These are phyloP conservation scores for Macrotis lagotis DNA, from an alignment of 2,113 vertebrate genomes.

Conservation along the genomic window DNA sequence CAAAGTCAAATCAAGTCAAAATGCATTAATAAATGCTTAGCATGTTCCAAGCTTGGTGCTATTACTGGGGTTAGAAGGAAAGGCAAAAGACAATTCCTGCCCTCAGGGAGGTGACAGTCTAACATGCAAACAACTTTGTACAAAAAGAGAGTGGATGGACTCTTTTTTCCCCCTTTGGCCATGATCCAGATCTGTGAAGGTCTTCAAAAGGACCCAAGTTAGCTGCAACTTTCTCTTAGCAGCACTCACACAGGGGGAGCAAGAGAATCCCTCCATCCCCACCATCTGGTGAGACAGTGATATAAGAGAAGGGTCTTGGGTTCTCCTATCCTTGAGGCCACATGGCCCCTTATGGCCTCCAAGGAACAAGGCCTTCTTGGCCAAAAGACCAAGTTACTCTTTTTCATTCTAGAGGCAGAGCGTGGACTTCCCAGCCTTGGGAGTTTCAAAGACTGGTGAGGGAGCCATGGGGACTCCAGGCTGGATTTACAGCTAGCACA, in stretches of 20 bases:
- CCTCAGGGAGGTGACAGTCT: not conserved
- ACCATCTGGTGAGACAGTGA: not conserved
- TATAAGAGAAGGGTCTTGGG: not conserved
- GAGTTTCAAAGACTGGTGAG: not conserved
- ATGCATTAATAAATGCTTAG: too few species aligned
- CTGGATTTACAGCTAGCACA: not conserved
- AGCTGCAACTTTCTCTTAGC: not conserved
- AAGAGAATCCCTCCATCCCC: not conserved
- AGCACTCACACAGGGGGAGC: not conserved
- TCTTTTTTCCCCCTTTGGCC: too few species aligned
- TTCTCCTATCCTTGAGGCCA: not conserved
- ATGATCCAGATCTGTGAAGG: too few species aligned
- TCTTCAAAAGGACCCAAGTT: not conserved
- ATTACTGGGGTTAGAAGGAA: not conserved
- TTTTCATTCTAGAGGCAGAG: not conserved
- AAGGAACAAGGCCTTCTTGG: not conserved
- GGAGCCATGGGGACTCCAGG: not conserved
- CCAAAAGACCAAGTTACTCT: not conserved
- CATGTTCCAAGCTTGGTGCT: not conserved
- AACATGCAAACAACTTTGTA: not conserved
- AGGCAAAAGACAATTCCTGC: not conserved
- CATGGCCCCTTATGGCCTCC: not conserved
- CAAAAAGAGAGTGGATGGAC: too few species aligned
- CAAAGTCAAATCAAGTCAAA: not conserved
- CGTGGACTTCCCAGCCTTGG: not conserved